phyloP scores from a whole-genome alignment of 2,888 invertebrate species.

The Ochlodes sylvanus region DNA sequence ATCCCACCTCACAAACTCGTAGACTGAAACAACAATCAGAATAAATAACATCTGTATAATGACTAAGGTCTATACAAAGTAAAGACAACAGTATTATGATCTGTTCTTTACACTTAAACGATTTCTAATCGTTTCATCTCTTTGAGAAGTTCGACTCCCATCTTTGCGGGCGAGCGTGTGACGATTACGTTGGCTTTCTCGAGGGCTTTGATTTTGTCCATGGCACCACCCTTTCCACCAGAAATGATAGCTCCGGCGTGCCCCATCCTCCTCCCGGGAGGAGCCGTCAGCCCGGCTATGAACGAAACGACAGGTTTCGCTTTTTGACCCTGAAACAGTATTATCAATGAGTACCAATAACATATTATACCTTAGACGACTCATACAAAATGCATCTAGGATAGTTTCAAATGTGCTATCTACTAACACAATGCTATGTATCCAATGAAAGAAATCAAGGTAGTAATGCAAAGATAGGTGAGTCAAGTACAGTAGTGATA shows the following conservation, averaged over 20 bases:
- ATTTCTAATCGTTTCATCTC: constrained; percentile 94
- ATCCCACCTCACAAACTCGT: constrained; percentile 39
- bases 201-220: constrained; percentile 98
- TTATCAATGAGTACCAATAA: background rate
- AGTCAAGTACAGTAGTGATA: background rate
- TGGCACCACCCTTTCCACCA: constrained; percentile 99
- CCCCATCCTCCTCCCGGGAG: constrained; percentile 99
- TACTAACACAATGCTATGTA: background rate
- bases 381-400: constrained; percentile 29
- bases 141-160: constrained; percentile 95
- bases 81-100: constrained; percentile 53
- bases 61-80: constrained; percentile 70
- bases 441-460: background rate
- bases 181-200: constrained; percentile 97
- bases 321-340: constrained; percentile 88
- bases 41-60: constrained; percentile 75
- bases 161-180: constrained; percentile 97
- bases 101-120: constrained; percentile 66
- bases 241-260: constrained; percentile 99
- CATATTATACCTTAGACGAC: background rate
- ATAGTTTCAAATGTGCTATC: constrained; percentile 3
- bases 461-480: constrained; percentile 7
- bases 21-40: constrained; percentile 56
- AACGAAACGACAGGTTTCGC: constrained; percentile 99
- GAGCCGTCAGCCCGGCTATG: constrained; percentile 99